Conservation (phyloP, 1,140 invertebrate genomes). For the Lasioglossum albipes region DNA sequence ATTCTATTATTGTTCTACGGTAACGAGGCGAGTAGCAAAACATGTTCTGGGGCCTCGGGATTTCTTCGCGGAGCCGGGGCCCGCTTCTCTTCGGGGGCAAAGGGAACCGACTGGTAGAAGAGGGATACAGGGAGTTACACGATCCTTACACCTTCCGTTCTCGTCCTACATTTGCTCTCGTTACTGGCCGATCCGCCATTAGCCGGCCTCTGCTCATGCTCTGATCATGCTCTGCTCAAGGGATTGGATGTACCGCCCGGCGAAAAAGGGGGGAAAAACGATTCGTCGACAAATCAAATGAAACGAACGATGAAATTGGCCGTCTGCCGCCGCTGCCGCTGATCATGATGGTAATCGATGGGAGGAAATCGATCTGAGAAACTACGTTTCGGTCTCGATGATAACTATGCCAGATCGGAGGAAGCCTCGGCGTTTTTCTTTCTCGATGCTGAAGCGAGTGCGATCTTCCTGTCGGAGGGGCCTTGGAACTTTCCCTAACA, state of each 20-base stretch:
- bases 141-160: conserved; percentile 24
- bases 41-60: background rate
- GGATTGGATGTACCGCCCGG: background rate
- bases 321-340: background rate
- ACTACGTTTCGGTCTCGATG: background rate
- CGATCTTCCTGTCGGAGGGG: too few relatives aligned
- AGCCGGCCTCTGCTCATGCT: too few relatives aligned
- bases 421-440: background rate
- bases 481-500: background rate
- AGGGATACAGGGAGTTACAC: conserved; percentile 44
- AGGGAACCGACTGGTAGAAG: background rate
- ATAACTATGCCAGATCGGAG: background rate
- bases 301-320: conserved; percentile 21
- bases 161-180: conserved; percentile 30
- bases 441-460: background rate
- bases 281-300: conserved; percentile 28
- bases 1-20: conserved; percentile 33
- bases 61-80: background rate
- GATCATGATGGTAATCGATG: background rate
- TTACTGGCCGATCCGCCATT: conserved; percentile 8
- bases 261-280: background rate
- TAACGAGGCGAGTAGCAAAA: conserved; percentile 40
- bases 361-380: background rate
- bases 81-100: background rate
- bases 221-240: background rate